Conservation (phyloP, 2,797 vertebrate genomes). For the Melanotaenia nigrans region DNA sequence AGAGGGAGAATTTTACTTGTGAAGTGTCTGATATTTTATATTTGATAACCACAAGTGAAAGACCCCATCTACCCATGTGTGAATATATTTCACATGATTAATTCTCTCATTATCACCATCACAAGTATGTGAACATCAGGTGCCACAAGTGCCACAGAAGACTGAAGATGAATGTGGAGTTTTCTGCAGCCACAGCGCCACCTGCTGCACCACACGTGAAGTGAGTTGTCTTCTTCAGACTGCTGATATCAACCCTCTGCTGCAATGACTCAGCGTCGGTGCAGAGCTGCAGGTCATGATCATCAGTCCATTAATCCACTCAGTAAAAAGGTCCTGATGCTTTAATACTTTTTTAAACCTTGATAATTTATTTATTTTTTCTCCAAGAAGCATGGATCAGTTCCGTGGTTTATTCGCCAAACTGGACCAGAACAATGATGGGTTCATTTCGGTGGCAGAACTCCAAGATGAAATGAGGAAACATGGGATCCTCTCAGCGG, state of each 20-base stretch:
- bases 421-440: constrained; percentile 81
- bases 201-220: constrained; percentile 49
- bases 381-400: constrained; percentile 70
- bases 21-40: background rate
- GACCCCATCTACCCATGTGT: background rate
- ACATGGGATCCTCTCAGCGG: constrained; percentile 75
- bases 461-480: constrained; percentile 81
- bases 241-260: background rate
- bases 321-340: background rate
- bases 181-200: constrained; percentile 55
- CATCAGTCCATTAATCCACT: background rate
- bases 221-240: background rate
- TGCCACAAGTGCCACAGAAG: background rate
- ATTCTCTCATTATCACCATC: background rate
- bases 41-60: background rate
- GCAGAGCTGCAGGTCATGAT: constrained; percentile 44
- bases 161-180: background rate
- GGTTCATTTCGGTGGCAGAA: constrained; percentile 77
- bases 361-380: background rate
- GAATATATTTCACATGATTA: background rate
- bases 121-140: background rate
- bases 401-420: constrained; percentile 79
- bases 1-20: background rate
- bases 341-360: background rate
- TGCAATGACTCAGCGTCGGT: constrained; percentile 72